Evolutionary conservation across 2,797 vertebrate genomes (phyloP), one percentile per base, ranked within the genome.

Genomic region (Avahi laniger): DNA sequence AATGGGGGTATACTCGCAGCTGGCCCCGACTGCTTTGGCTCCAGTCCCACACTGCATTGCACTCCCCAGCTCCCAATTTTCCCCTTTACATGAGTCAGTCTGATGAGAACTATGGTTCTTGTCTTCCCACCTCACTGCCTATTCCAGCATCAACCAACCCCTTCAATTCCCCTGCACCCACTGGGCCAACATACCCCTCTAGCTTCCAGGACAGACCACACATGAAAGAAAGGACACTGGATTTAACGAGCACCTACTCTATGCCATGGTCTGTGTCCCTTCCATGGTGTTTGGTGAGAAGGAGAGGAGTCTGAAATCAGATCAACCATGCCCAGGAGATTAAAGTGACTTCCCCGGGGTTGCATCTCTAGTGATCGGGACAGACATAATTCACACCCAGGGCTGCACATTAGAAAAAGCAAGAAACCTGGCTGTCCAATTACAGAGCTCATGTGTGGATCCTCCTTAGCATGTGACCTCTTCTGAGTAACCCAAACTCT

Each of bases 391-490:
- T 69, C 52, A 59, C 18, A 35, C 10, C n/a, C 57, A 48, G 30
- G 13, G 41, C 48, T 14, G 2, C 7, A 2, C 38, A 2, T 43
- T 57, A 59, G 85, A 59, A n/a, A 38, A 89, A 35, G 9, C 17
- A 15, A 30, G 78, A 43, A 15, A n/a, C 14, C 41, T 26, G 24
- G 17, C 0, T 30, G 17, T 41, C 46, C 0, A 0, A 2, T n/a
- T 24, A 5, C 2, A n/a, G 41, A 10, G 61, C 2, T 10, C 78
- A 15, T 2, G 1, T 24, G 57, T 20, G 57, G 30, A 18, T 26
- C 48, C 52, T 76, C 18, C 63, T 87, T 15, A 54, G 22, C 5
- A 0, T 14, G 0, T 30, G 38, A 54, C 59, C 18, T 81, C 72
- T 81, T 38, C 2, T 13, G 50, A 7, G 12, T 28, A 17, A 65